phyloP scores from a whole-genome alignment of 2,888 invertebrate genomes.

The Dioctria linearis region DNA sequence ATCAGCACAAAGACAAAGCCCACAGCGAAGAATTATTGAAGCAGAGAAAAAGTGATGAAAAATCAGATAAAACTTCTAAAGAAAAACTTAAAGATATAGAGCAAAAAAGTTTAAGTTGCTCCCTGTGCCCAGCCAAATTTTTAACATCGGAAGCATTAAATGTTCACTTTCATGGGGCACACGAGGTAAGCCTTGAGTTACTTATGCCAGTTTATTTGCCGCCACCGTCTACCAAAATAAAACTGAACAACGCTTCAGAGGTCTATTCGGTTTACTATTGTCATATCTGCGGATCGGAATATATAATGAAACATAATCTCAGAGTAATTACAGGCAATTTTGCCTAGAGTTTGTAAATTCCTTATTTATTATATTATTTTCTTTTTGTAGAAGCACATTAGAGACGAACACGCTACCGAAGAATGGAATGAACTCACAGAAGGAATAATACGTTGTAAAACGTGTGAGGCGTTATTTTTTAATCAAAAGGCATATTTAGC shows the following conservation, averaged over 20 bases:
- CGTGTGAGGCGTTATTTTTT: constrained; percentile 78
- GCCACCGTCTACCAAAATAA: constrained; percentile 73
- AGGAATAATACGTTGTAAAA: constrained; percentile 75
- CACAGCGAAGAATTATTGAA: constrained; percentile 59
- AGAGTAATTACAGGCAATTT: constrained; percentile 70
- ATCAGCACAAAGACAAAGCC: constrained; percentile 50
- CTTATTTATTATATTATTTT: neutral
- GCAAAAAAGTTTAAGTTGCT: neutral
- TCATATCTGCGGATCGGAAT: constrained; percentile 78
- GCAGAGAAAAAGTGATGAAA: neutral
- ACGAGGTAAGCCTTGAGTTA: constrained; percentile 61
- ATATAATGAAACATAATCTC: constrained; percentile 78
- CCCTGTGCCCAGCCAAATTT: constrained; percentile 54
- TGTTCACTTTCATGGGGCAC: constrained; percentile 55
- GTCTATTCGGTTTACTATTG: constrained; percentile 73
- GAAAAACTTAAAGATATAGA: neutral
- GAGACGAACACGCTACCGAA: constrained; percentile 73
- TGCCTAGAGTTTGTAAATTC: too few species aligned
- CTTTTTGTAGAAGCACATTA: constrained; percentile 72
- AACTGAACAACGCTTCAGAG: constrained; percentile 72
- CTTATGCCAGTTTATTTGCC: constrained; percentile 72
- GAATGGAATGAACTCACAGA: constrained; percentile 72
- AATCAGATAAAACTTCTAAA: neutral
- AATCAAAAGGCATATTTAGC: constrained; percentile 77
- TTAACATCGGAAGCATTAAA: constrained; percentile 51